A percentile compares a stretch with the other conserved stretches of the same genome.
phyloP scores from a whole-genome alignment of 2,113 vertebrate genomes.

The Murina feae region DNA sequence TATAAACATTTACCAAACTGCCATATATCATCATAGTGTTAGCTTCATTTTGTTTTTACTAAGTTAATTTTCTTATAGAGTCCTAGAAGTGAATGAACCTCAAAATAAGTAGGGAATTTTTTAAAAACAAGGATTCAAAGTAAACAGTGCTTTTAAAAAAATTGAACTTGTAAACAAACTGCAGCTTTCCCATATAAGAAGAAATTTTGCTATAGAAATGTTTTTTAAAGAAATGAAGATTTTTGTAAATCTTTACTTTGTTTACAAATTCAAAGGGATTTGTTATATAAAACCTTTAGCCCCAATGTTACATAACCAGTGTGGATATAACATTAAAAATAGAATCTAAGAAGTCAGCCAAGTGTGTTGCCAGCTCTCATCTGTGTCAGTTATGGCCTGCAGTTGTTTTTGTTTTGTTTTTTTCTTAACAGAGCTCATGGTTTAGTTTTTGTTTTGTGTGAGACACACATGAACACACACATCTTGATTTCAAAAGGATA shows the following conservation, averaged over 20 bases:
- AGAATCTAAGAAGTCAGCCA: conserved; percentile 63
- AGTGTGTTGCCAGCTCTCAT: conserved; percentile 45
- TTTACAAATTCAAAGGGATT: conserved; percentile 34
- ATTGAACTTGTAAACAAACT: not conserved
- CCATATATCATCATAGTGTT: not conserved
- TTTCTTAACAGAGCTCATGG: not conserved
- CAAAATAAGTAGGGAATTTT: not conserved
- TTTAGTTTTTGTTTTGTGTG: conserved; percentile 4
- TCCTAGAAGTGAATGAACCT: not conserved
- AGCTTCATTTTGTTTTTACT: conserved; percentile 27
- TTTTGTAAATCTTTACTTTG: conserved; percentile 25
- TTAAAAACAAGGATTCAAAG: not conserved
- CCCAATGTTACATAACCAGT: conserved; percentile 52
- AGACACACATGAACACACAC: not conserved
- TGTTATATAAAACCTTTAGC: conserved; percentile 57
- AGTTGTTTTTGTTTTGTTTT: conserved; percentile 50
- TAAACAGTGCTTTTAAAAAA: conserved; percentile 26
- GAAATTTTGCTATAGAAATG: conserved; percentile 10
- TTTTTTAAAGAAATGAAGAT: conserved; percentile 39
- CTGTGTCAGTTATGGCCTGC: conserved; percentile 29
- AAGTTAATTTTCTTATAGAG: not conserved
- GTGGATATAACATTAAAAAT: conserved; percentile 64
- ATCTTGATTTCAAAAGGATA: conserved; percentile 18
- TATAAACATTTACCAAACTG: not conserved
- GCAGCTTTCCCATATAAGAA: not conserved